Conservation (phyloP, 2,113 vertebrate species). For the Burhinus bistriatus region DNA sequence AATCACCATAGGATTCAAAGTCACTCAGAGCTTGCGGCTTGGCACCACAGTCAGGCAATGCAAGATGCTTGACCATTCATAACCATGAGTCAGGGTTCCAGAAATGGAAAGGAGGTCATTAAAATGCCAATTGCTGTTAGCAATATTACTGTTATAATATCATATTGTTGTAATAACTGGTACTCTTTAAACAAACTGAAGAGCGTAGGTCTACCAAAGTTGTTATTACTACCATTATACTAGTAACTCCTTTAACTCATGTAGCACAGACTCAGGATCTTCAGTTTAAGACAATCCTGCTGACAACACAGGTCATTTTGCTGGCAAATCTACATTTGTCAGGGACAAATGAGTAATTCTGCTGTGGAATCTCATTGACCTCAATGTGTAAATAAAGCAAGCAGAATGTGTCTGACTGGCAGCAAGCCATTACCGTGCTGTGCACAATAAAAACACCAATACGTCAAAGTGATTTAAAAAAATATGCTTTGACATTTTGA, state of each 20-base stretch:
- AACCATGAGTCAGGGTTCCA: neutral
- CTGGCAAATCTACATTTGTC: neutral
- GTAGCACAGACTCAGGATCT: neutral
- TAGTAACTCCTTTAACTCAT: neutral
- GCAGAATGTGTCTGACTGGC: constrained; percentile 32
- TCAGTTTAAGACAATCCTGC: neutral
- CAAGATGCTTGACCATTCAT: neutral
- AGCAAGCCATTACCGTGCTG: neutral
- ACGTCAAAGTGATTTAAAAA: constrained; percentile 11
- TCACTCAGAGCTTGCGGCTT: neutral
- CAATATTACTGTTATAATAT: neutral
- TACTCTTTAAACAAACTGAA: neutral
- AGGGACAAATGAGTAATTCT: constrained; percentile 36
- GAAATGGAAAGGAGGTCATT: neutral
- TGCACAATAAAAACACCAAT: constrained; percentile 20
- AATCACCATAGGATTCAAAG: neutral
- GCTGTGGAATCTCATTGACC: constrained; percentile 32
- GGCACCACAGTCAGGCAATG: neutral
- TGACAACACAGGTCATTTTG: constrained; percentile 13
- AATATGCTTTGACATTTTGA: neutral
- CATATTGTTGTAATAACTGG: neutral
- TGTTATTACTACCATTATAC: neutral
- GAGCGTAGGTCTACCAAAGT: neutral
- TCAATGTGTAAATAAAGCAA: constrained; percentile 47
- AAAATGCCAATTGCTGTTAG: neutral